A percentile compares a stretch with the other conserved stretches of the same genome.
phyloP scores from a whole-genome alignment of 2,888 invertebrate genomes.

The Eupeodes latifasciatus region DNA sequence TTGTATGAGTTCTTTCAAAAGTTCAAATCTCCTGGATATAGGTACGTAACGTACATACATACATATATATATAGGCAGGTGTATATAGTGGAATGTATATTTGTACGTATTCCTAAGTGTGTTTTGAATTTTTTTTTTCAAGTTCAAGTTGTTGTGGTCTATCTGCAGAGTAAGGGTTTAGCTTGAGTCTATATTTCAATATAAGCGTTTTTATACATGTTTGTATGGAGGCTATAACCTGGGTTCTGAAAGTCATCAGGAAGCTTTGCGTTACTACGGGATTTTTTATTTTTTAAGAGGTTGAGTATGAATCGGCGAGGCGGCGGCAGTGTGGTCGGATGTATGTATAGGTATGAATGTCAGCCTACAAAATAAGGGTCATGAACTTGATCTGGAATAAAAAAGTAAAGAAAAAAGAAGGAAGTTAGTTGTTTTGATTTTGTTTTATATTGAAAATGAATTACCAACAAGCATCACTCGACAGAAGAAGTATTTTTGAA shows the following conservation, averaged over 20 bases:
- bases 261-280: conserved; percentile 22
- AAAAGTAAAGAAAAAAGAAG: background rate
- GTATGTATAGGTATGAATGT: background rate
- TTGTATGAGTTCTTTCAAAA: conserved; percentile 26
- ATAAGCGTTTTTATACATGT: conserved; percentile 17
- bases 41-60: background rate
- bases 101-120: conserved; percentile 14
- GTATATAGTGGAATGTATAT: background rate
- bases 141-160: conserved; percentile 75
- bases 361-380: conserved; percentile 46
- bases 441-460: conserved; percentile 9
- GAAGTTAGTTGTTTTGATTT: conserved; percentile 37
- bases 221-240: conserved; percentile 29
- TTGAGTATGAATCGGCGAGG: background rate
- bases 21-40: conserved; percentile 35
- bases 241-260: background rate
- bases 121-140: conserved; percentile 70
- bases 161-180: conserved; percentile 53
- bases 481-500: background rate
- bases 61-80: too few relatives aligned
- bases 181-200: conserved; percentile 3
- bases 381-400: conserved; percentile 52
- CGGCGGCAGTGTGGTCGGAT: too few relatives aligned
- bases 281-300: background rate
- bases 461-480: background rate